A percentile compares a stretch with the other conserved stretches of the same genome.
These are phyloP conservation scores for Echinops telfairi DNA, from an alignment of 2,113 vertebrate species.

Conservation along the genomic window DNA sequence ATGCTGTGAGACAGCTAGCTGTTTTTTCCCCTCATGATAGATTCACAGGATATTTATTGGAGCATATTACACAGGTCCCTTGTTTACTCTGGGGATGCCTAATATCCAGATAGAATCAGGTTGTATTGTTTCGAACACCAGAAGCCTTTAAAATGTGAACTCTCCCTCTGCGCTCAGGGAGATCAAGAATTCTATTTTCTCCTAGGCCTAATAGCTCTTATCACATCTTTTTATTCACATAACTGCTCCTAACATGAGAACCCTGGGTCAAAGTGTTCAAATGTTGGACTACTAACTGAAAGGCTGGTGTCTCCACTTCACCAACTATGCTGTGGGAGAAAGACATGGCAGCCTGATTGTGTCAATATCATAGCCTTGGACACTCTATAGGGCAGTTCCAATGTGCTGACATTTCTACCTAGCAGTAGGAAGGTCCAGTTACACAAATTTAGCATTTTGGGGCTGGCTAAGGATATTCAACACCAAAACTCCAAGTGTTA, in stretches of 20 bases:
- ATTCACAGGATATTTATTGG: conserved; percentile 11
- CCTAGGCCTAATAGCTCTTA: not conserved
- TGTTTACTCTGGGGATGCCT: not conserved
- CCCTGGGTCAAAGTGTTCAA: too few relatives aligned
- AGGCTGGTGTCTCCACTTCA: too few relatives aligned
- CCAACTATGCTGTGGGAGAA: too few relatives aligned
- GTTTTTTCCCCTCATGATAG: not conserved
- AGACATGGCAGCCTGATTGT: too few relatives aligned
- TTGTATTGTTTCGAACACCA: not conserved
- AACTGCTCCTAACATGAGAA: too few relatives aligned
- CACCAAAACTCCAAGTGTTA: conserved; percentile 89
- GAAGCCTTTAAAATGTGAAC: not conserved
- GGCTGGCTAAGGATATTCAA: conserved; percentile 89
- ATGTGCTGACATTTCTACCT: conserved; percentile 78
- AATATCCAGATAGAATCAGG: not conserved
- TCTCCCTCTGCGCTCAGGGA: not conserved
- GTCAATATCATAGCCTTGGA: too few relatives aligned
- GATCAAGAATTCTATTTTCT: conserved; percentile 14
- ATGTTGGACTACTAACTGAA: too few relatives aligned
- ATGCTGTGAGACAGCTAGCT: not conserved
- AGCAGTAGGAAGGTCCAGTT: conserved; percentile 85
- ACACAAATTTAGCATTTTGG: conserved; percentile 84
- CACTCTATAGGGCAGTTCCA: too few relatives aligned
- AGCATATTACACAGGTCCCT: conserved; percentile 44
- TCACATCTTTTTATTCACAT: too few relatives aligned